These are phyloP conservation scores for Mechanitis mazaeus DNA, from an alignment of 2,888 invertebrate species.

Conservation along the genomic window DNA sequence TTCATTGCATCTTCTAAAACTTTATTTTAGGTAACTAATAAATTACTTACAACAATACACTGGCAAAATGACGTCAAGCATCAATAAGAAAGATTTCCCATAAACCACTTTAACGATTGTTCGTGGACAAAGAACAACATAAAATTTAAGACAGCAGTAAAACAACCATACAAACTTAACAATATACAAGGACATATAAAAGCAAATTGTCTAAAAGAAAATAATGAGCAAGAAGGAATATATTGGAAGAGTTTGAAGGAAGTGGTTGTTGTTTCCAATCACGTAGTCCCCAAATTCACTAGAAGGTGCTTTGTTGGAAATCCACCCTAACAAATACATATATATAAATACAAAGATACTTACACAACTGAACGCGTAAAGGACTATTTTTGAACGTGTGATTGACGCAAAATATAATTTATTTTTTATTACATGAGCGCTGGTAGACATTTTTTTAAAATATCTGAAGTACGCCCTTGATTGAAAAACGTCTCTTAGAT, in stretches of 20 bases:
- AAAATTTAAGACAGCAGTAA: conserved; percentile 52
- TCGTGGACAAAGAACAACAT: conserved; percentile 33
- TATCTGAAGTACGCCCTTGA: too few species aligned
- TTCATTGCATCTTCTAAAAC: background rate
- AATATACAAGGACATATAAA: conserved; percentile 41
- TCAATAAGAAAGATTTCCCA: conserved; percentile 21
- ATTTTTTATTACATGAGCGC: too few species aligned
- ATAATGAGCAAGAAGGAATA: conserved; percentile 37
- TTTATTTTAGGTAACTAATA: background rate
- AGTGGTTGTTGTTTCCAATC: conserved; percentile 21
- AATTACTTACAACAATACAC: conserved; percentile 1
- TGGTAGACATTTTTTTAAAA: too few species aligned
- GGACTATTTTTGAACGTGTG: too few species aligned
- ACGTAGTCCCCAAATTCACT: conserved; percentile 25
- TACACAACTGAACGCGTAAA: too few species aligned
- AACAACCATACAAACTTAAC: conserved; percentile 44
- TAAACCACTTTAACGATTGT: conserved; percentile 31
- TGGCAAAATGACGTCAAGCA: conserved; percentile 3
- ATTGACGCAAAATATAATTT: too few species aligned
- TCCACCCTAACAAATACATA: background rate
- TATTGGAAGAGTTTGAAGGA: conserved; percentile 39
- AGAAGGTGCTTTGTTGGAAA: conserved; percentile 11
- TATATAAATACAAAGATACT: background rate
- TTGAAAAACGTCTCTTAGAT: too few species aligned
- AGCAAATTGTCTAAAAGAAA: conserved; percentile 44